phyloP scores from a whole-genome alignment of 2,113 vertebrate genomes.

The Lota lota region DNA sequence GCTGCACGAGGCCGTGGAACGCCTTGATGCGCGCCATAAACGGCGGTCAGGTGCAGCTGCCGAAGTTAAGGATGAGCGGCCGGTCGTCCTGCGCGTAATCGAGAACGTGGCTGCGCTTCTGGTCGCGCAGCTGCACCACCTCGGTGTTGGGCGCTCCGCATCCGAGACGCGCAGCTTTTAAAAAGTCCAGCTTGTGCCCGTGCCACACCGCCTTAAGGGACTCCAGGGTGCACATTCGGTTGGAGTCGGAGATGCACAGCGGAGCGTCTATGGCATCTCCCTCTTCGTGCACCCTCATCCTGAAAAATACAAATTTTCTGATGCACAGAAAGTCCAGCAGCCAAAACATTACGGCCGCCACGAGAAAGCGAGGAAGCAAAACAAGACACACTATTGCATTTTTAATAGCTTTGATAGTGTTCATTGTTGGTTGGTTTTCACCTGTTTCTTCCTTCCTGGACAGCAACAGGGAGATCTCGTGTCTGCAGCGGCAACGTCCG shows the following conservation, averaged over 20 bases:
- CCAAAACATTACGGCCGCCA: conserved; percentile 92
- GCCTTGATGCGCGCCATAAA: conserved; percentile 96
- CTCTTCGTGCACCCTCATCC: conserved; percentile 61
- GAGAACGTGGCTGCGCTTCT: conserved; percentile 78
- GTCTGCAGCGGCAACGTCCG: no score
- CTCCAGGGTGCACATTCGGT: conserved; percentile 90
- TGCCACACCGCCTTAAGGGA: conserved; percentile 95
- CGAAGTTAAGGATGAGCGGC: conserved; percentile 95
- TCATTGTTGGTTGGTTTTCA: conserved; percentile 55
- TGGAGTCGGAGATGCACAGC: conserved; percentile 90
- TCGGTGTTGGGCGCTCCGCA: conserved; percentile 87
- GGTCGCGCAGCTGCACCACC: conserved; percentile 84
- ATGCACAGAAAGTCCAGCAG: conserved; percentile 95
- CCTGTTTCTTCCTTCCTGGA: no score
- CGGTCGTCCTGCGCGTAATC: conserved; percentile 83
- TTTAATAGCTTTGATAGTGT: conserved; percentile 82
- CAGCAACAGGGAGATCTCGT: no score
- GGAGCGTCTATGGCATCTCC: conserved; percentile 84
- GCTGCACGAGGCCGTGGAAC: conserved; percentile 85
- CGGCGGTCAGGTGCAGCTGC: conserved; percentile 98
- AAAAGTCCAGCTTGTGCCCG: conserved; percentile 92
- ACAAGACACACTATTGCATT: conserved; percentile 85
- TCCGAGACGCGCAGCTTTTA: conserved; percentile 90
- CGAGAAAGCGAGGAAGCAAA: conserved; percentile 89
- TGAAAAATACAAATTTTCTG: conserved; percentile 80